Evolutionary conservation across 1,140 invertebrate species (phyloP).

Genomic region (Lepidurus arcticus): DNA sequence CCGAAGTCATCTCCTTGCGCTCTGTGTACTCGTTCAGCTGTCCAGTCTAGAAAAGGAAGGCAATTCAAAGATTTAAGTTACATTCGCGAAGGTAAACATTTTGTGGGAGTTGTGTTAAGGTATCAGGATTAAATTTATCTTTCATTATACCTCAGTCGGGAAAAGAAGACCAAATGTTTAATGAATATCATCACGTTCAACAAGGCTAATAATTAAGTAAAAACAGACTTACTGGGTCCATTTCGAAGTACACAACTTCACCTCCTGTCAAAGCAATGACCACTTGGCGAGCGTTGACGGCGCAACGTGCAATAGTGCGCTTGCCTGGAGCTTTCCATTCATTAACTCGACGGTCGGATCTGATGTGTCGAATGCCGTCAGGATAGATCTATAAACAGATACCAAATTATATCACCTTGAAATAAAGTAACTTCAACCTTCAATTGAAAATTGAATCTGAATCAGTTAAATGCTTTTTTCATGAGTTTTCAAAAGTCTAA

Average conservation of each 20-base stretch:
- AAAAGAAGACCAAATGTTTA: conserved; percentile 26
- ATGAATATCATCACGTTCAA: conserved; percentile 26
- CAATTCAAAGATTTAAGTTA: not conserved
- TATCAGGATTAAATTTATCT: not conserved
- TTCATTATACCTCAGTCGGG: conserved; percentile 25
- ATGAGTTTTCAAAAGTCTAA: conserved; percentile 28
- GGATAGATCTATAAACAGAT: conserved; percentile 71
- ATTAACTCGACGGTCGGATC: conserved; percentile 94
- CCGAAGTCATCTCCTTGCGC: conserved; percentile 89
- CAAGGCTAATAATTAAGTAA: not conserved
- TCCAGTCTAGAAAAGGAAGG: conserved; percentile 65
- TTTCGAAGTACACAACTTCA: conserved; percentile 98
- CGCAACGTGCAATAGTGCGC: conserved; percentile 94
- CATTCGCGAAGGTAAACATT: not conserved
- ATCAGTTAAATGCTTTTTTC: conserved; percentile 42
- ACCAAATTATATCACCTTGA: conserved; percentile 26
- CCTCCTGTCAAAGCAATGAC: conserved; percentile 96
- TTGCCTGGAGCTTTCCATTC: conserved; percentile 99
- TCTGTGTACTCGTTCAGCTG: conserved; percentile 98
- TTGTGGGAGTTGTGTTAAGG: not conserved
- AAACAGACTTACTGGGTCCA: conserved; percentile 81
- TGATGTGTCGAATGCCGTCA: conserved; percentile 96
- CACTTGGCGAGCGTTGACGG: conserved; percentile 96
- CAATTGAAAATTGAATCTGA: conserved; percentile 29
- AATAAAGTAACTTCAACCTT: conserved; percentile 27